phyloP scores from a whole-genome alignment of 2,797 vertebrate species.

The Orestias chungarensis region DNA sequence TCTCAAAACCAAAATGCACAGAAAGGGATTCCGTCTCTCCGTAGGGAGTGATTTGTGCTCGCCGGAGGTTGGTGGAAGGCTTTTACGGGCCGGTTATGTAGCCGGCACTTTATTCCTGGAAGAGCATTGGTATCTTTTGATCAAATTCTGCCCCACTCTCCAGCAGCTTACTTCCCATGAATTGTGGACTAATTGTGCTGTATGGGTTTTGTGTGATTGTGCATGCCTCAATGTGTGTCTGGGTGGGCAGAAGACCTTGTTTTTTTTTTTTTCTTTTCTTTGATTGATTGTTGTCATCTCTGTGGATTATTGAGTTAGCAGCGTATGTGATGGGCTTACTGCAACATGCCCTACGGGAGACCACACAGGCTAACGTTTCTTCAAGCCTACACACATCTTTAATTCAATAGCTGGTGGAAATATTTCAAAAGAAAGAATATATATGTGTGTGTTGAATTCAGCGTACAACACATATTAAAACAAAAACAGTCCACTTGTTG shows the following conservation, averaged over 20 bases:
- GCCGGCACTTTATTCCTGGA: conserved; percentile 72
- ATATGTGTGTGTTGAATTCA: conserved; percentile 33
- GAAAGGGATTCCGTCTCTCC: conserved; percentile 63
- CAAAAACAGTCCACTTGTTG: background rate
- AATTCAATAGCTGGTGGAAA: conserved; percentile 40
- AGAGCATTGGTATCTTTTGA: conserved; percentile 75
- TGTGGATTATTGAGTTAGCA: conserved; percentile 74
- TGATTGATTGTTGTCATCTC: conserved; percentile 79
- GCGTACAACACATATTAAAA: background rate
- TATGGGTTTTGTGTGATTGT: conserved; percentile 48
- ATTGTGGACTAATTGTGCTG: conserved; percentile 66
- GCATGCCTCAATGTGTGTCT: conserved; percentile 25
- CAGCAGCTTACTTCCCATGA: conserved; percentile 67
- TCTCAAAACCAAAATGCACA: conserved; percentile 60
- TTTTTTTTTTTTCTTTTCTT: background rate
- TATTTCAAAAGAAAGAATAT: conserved; percentile 35
- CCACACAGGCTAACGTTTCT: conserved; percentile 20
- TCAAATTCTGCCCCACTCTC: conserved; percentile 80
- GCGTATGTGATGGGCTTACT: conserved; percentile 58
- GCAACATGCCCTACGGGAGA: conserved; percentile 52
- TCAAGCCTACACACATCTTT: conserved; percentile 37
- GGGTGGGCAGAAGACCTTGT: conserved; percentile 26
- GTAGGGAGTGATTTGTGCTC: conserved; percentile 73
- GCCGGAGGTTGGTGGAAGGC: conserved; percentile 67
- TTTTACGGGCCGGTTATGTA: conserved; percentile 72